Conservation (phyloP, 1,140 invertebrate species). For the Caenorhabditis brenneri region DNA sequence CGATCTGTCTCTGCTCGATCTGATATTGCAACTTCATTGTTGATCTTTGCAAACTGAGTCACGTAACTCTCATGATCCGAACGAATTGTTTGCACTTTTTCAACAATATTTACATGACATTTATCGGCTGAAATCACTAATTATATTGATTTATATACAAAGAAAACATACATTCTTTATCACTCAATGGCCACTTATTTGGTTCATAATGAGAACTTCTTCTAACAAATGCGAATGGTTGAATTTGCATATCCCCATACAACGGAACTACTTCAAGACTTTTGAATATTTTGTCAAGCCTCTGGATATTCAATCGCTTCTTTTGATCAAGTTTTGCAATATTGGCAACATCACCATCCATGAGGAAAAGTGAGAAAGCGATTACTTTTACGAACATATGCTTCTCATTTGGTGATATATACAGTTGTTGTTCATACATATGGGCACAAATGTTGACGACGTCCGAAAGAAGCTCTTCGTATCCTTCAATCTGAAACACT, state of each 20-base stretch:
- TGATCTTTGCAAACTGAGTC: conserved; percentile 91
- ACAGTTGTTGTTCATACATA: conserved; percentile 98
- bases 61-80: conserved; percentile 98
- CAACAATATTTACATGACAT: conserved; percentile 93
- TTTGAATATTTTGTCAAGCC: conserved; percentile 97
- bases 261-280: conserved; percentile 93
- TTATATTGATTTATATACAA: conserved; percentile 6
- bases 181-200: conserved; percentile 87
- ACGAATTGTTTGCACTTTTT: conserved; percentile 89
- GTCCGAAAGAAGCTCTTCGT: conserved; percentile 92
- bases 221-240: conserved; percentile 97
- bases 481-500: conserved; percentile 74
- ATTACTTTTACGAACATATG: conserved; percentile 98
- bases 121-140: conserved; percentile 71
- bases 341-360: conserved; percentile 90
- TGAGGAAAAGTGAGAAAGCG: conserved; percentile 94
- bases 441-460: conserved; percentile 96
- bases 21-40: conserved; percentile 88
- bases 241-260: conserved; percentile 99
- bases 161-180: conserved; percentile 76
- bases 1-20: conserved; percentile 54
- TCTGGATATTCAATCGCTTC: conserved; percentile 89
- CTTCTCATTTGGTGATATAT: conserved; percentile 93
- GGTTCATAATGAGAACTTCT: conserved; percentile 88
- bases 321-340: conserved; percentile 97